phyloP scores from a whole-genome alignment of 2,888 invertebrate species.

The Antheraea yamamai region DNA sequence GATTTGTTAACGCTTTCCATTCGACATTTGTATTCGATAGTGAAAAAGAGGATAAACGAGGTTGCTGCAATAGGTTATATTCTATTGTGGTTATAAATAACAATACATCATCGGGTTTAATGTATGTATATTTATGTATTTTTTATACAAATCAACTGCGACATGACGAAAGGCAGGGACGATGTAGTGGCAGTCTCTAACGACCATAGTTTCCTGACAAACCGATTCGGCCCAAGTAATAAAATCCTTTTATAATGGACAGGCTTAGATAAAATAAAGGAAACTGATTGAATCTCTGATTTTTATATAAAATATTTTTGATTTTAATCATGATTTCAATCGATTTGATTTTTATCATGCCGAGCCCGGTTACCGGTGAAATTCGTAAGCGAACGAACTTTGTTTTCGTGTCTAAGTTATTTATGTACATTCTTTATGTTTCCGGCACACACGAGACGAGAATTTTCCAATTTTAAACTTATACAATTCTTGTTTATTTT shows the following conservation, averaged over 20 bases:
- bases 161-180: not conserved
- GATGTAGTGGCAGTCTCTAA: not conserved
- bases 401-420: not conserved
- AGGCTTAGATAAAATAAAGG: not conserved
- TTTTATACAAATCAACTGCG: not conserved
- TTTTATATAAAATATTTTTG: not conserved
- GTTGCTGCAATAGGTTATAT: not conserved
- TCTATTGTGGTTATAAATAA: not conserved
- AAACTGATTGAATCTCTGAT: not conserved
- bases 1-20: conserved; percentile 4
- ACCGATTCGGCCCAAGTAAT: not conserved
- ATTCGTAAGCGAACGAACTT: not conserved
- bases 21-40: not conserved
- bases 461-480: not conserved
- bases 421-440: not conserved
- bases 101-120: not conserved
- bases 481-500: not conserved
- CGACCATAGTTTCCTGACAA: not conserved
- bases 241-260: not conserved
- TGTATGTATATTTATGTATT: not conserved
- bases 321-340: not conserved
- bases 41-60: not conserved
- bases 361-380: not conserved
- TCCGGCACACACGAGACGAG: not conserved
- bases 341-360: not conserved